These are phyloP conservation scores for Hermatobates lingyangjiaoensis DNA, from an alignment of 1,140 invertebrate species.

Conservation along the genomic window DNA sequence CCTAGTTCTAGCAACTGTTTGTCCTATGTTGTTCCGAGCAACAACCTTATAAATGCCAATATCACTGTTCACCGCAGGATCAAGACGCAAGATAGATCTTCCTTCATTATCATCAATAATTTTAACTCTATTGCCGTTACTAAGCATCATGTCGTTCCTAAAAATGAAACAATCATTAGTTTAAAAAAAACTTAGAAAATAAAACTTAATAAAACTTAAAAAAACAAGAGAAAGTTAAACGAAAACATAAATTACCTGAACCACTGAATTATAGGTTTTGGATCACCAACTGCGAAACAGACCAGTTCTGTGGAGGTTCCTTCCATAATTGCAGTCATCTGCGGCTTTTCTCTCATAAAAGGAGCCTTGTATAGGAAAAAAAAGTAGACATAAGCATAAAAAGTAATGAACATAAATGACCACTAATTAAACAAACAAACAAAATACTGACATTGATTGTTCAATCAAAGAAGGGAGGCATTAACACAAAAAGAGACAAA, in stretches of 20 bases:
- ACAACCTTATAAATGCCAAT: slow-evolving; percentile 89
- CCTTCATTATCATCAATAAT: slow-evolving; percentile 55
- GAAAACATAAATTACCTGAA: slow-evolving; percentile 40
- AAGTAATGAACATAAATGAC: no score
- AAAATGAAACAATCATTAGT: slow-evolving; percentile 3
- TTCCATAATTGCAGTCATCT: slow-evolving; percentile 54
- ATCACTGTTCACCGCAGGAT: slow-evolving; percentile 56
- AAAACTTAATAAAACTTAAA: background rate
- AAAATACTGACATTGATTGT: no score
- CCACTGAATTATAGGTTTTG: slow-evolving; percentile 83
- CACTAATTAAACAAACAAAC: no score
- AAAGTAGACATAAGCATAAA: no score
- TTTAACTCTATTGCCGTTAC: slow-evolving; percentile 56
- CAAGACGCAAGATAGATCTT: slow-evolving; percentile 53
- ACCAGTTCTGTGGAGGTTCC: slow-evolving; percentile 56
- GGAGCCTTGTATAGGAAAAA: no score
- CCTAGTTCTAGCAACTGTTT: slow-evolving; percentile 46
- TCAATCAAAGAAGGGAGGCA: no score
- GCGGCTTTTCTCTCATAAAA: slow-evolving; percentile 66
- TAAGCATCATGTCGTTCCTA: slow-evolving; percentile 64
- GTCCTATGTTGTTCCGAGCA: slow-evolving; percentile 67
- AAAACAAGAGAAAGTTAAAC: background rate
- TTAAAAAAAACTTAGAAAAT: background rate
- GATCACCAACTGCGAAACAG: slow-evolving; percentile 75
- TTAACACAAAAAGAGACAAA: no score